Percentiles rank a stretch among this genome's conserved stretches.
Evolutionary conservation across 37 sponge, comb jelly and placozoan genomes (phyloP).

Genomic region (Geodia barretti): DNA sequence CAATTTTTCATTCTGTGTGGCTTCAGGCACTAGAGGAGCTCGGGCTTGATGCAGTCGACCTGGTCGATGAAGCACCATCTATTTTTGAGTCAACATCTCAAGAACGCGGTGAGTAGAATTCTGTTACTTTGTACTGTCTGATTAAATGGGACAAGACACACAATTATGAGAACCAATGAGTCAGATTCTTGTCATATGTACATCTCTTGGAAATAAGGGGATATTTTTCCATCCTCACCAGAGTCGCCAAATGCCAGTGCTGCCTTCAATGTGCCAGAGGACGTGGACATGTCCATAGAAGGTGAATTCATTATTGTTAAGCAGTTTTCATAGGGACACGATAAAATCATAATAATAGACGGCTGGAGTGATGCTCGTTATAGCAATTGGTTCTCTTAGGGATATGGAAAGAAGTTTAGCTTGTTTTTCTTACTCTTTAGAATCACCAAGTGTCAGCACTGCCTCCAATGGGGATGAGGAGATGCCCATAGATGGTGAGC

Average conservation of each 20-base stretch:
- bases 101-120: neutral
- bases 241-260: neutral
- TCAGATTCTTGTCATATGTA: neutral
- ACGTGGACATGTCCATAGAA: neutral
- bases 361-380: neutral
- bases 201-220: neutral
- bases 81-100: neutral
- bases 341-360: neutral
- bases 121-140: neutral
- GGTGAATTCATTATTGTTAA: slow-evolving; percentile 1
- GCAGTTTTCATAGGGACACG: neutral
- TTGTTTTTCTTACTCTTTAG: neutral
- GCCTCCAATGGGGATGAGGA: neutral
- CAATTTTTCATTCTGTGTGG: slow-evolving; percentile 8
- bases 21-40: slow-evolving; percentile 51
- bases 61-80: slow-evolving; percentile 25
- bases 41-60: slow-evolving; percentile 36
- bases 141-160: neutral
- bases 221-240: neutral
- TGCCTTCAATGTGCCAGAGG: slow-evolving; percentile 22
- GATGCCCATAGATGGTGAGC: neutral
- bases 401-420: neutral
- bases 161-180: too few species aligned
- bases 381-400: neutral
- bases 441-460: neutral